Conservation (phyloP, 2,888 invertebrate genomes). For the Athrips mouffetella region DNA sequence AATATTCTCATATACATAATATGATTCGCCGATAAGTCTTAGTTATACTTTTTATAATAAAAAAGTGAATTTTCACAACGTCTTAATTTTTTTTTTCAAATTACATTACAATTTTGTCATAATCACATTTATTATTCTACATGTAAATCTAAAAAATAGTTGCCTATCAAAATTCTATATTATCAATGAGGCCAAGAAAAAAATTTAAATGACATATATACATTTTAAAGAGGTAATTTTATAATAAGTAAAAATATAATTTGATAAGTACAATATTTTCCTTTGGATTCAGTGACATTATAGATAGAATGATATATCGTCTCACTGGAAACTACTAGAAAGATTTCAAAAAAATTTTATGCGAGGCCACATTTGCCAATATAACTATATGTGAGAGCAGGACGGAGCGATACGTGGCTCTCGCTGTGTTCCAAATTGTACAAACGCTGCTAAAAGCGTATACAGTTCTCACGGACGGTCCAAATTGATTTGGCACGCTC, state of each 20-base stretch:
- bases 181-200: not conserved
- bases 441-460: too few species aligned
- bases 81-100: not conserved
- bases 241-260: not conserved
- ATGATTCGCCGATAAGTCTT: not conserved
- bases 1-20: not conserved
- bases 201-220: constrained; percentile 1
- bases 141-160: too few species aligned
- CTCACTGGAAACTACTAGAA: too few species aligned
- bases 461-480: too few species aligned
- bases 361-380: too few species aligned
- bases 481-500: too few species aligned
- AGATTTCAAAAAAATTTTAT: too few species aligned
- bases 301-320: not conserved
- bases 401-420: too few species aligned
- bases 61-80: constrained; percentile 15
- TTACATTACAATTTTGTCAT: constrained; percentile 9
- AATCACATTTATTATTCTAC: constrained; percentile 4
- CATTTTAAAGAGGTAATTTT: not conserved
- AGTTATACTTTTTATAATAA: not conserved
- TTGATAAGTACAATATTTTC: constrained; percentile 6
- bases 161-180: not conserved
- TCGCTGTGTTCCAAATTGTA: too few species aligned
- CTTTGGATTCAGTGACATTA: not conserved
- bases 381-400: too few species aligned